Base-by-base conservation (phyloP, 2,888 invertebrate species). In the Linnaemya vulpina region DNA sequence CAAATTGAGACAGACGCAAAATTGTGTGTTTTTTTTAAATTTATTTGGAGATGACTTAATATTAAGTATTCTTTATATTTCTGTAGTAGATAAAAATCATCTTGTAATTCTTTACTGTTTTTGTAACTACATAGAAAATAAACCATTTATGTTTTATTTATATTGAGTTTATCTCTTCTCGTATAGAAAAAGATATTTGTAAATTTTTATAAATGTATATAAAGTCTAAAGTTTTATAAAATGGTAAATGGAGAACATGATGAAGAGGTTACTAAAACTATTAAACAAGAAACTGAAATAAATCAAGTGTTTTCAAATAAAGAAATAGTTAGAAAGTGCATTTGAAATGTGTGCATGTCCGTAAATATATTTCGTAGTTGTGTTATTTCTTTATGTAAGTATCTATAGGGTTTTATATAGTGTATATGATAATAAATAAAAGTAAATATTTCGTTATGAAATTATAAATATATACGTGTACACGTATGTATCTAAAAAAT, bases 111-210 rank as follows among this genome's bases (percentile, higher is more conserved):
- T 73, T 58, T 63, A 40, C 30, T 74, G 53, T 53, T 60, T 83
- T 55, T 74, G 71, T 82, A 78, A 82, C 70, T 82, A n/a, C n/a
- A n/a, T n/a, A 82, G 63, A 79, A 78, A 84, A 84, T 78, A 82
- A 82, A 67, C 7, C 22, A 30, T 80, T 53, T 71, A 30, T 76
- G 80, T 76, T 51, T 67, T 76, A 65, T 81, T 74, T 71, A 35
- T 58, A 38, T 46, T 63, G 40, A 70, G 55, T 67, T 73, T 75
- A 60, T 13, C 35, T 67, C 43, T 46, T 53, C 62, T 74, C 17
- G 51, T 43, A 60, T 76, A 35, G 17, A 71, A 79, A 75, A 67
- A 67, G 20, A 13, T 20, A 60, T 75, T 83, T 74, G 82, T 77
- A 83, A 76, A 83, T 60, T 65, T 82, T 40, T 65, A 53, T 71